These are phyloP conservation scores for Bryconaethiops microstoma DNA, from an alignment of 2,797 vertebrate species.

Conservation along the genomic window DNA sequence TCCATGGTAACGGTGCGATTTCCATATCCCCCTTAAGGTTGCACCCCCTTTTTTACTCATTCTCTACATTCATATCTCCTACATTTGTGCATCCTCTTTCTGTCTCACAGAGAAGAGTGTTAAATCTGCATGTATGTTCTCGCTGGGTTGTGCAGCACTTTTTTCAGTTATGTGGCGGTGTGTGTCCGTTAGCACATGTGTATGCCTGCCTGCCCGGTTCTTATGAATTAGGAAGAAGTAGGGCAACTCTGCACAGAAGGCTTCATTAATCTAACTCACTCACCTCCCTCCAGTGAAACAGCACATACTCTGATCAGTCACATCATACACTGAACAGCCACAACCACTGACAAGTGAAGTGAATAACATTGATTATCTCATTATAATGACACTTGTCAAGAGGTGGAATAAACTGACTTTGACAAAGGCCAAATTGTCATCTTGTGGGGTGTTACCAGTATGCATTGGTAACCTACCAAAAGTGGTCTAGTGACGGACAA, in stretches of 20 bases:
- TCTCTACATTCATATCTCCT: slow-evolving; percentile 18
- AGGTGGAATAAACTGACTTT: too few relatives aligned
- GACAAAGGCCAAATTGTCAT: too few relatives aligned
- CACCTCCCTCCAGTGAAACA: neutral
- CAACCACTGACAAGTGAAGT: too few relatives aligned
- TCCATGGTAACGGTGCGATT: slow-evolving; percentile 75
- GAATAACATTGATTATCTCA: too few relatives aligned
- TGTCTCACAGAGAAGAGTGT: slow-evolving; percentile 30
- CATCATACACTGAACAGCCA: too few relatives aligned
- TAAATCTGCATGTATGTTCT: slow-evolving; percentile 36
- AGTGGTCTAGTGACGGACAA: too few relatives aligned
- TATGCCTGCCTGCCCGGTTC: slow-evolving; percentile 1
- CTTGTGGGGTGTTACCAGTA: too few relatives aligned
- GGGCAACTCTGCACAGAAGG: slow-evolving; percentile 28
- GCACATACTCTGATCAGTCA: too few relatives aligned
- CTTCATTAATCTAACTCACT: slow-evolving; percentile 25
- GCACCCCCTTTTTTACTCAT: neutral
- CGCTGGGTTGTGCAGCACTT: neutral
- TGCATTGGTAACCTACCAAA: too few relatives aligned
- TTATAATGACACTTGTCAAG: too few relatives aligned
- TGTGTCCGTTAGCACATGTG: slow-evolving; percentile 37
- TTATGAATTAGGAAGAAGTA: slow-evolving; percentile 48
- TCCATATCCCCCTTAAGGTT: slow-evolving; percentile 46
- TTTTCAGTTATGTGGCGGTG: neutral
- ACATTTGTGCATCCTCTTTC: slow-evolving; percentile 23